phyloP scores from a whole-genome alignment of 2,888 invertebrate species.

The Clitarchus hookeri region DNA sequence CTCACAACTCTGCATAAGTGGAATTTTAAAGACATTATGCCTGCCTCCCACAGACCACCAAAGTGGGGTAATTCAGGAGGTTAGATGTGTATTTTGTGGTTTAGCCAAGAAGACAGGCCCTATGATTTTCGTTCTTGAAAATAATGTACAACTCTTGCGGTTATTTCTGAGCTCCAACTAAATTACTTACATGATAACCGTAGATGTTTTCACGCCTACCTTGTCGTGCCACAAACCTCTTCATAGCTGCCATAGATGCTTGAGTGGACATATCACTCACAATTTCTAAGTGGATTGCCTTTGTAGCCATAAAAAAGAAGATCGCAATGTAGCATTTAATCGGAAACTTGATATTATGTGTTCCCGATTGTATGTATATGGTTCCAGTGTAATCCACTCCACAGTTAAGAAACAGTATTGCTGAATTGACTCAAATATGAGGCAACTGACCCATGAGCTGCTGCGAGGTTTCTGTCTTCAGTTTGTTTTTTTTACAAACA shows the following conservation, averaged over 20 bases:
- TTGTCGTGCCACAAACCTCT: constrained; percentile 35
- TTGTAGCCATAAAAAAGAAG: constrained; percentile 28
- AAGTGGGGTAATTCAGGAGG: no score
- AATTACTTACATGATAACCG: constrained; percentile 31
- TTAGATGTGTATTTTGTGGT: no score
- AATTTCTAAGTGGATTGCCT: constrained; percentile 35
- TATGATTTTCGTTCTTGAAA: neutral
- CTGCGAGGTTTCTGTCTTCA: no score
- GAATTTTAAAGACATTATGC: no score
- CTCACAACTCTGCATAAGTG: no score
- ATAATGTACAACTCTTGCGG: neutral
- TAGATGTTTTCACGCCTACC: constrained; percentile 29
- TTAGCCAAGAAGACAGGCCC: constrained; percentile 26
- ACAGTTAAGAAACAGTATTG: constrained; percentile 24
- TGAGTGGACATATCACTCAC: no score
- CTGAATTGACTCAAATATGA: neutral
- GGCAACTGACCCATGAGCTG: no score
- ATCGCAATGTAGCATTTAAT: constrained; percentile 19
- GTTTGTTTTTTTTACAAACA: no score
- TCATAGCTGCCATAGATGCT: constrained; percentile 28
- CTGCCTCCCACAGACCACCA: no score
- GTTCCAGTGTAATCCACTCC: constrained; percentile 36
- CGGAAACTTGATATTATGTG: constrained; percentile 23
- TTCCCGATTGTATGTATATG: no score
- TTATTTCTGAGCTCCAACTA: constrained; percentile 19